phyloP scores from a whole-genome alignment of 2,888 invertebrate species.

The Boloria selene region DNA sequence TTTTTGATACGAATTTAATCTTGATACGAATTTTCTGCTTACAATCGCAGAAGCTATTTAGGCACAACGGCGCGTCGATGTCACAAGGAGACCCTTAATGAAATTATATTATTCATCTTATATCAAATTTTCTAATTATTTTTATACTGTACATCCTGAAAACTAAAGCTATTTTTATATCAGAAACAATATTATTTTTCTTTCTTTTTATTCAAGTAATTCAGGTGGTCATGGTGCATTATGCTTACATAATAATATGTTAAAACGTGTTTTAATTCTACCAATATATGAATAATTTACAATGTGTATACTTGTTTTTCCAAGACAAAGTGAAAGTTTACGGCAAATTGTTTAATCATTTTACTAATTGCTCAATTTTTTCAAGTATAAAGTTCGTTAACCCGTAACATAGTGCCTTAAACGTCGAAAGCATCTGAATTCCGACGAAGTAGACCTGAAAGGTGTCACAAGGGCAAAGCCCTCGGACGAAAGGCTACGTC shows the following conservation, averaged over 20 bases:
- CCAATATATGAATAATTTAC: background rate
- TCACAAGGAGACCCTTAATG: background rate
- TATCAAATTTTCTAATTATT: too few species aligned
- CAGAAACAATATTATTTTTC: background rate
- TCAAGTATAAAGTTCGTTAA: constrained; percentile 20
- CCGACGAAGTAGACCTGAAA: constrained; percentile 13
- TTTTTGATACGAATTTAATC: too few species aligned
- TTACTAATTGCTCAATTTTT: background rate
- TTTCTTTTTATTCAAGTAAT: background rate
- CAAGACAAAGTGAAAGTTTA: too few species aligned
- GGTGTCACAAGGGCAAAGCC: constrained; percentile 25
- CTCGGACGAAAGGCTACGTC: constrained; percentile 19
- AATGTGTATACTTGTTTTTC: background rate
- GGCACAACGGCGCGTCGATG: constrained; percentile 4
- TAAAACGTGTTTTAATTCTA: too few species aligned
- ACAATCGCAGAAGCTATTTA: background rate
- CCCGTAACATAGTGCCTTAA: constrained; percentile 11
- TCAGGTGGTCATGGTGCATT: too few species aligned
- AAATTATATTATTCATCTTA: background rate
- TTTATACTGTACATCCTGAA: too few species aligned
- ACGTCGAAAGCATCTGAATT: constrained; percentile 8
- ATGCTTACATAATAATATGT: too few species aligned
- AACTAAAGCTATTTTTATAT: background rate
- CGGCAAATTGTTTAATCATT: background rate
- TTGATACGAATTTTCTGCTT: too few species aligned